Base-by-base conservation (phyloP, 2,113 vertebrate genomes). In the Spilogale gracilis region DNA sequence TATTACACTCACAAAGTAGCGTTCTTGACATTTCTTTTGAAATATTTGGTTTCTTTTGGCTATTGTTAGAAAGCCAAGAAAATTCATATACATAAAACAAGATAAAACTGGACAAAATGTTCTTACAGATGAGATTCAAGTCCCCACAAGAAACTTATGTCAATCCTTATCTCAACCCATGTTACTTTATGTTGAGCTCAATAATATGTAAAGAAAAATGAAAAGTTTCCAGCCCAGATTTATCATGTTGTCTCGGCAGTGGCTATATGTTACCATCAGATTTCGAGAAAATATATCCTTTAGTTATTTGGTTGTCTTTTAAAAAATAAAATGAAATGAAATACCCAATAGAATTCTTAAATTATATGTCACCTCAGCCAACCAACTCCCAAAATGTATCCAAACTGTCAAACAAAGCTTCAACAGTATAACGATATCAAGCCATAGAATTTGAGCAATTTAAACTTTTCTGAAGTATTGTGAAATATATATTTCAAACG, bases 31-130 rank as follows among this genome's bases (percentile, higher is more conserved):
- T 54, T 91, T 84, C n/a, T 80, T 63, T 93, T n/a, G 14, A 78
- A 84, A 45, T 5, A 52, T 92, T 93, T 73, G 25, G 1, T 76
- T 95, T 89, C 32, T 71, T 95, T 38, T 89, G 73, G 61, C 45
- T 76, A 80, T 48, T 82, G 6, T 91, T 97, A 89, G n/a, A 90
- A 96, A 96, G 63, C n/a, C 48, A 82, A 93, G 50, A 30, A 95
- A 91, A 95, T 93, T 82, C 86, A 94, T 89, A 38, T 18, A 71
- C 32, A 89, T 74, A 90, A 76, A 94, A 94, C 3, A 5, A 20
- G 48, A 82, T 85, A 80, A 80, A 95, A 82, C 3, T 71, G 65
- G 10, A 32, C 45, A 54, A 96, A 95, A 95, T 91, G 91, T 80
- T 89, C 58, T 85, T 65, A 11, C 30, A 94, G 52, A 43, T 45